phyloP scores from a whole-genome alignment of 2,113 vertebrate genomes.

The Apodemus sylvaticus region DNA sequence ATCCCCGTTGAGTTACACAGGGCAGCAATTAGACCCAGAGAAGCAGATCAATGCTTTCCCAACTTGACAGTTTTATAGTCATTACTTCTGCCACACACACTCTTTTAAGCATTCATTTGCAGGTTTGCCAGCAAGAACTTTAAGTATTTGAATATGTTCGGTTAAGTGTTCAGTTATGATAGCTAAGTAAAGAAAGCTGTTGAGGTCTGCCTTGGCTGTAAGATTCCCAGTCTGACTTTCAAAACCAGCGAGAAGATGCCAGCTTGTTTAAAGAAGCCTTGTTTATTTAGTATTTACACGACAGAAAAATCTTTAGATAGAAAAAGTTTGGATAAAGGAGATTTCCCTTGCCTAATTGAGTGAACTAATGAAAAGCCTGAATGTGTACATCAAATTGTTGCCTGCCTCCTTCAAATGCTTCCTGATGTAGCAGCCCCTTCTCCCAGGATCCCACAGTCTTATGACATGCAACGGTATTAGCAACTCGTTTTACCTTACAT shows the following conservation, averaged over 20 bases:
- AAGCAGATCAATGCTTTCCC: conserved; percentile 53
- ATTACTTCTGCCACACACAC: conserved; percentile 50
- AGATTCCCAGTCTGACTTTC: neutral
- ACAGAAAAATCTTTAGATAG: neutral
- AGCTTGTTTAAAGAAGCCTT: neutral
- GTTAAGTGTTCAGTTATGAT: conserved; percentile 63
- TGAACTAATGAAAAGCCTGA: neutral
- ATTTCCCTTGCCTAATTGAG: neutral
- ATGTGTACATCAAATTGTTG: no score
- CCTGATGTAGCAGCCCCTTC: neutral
- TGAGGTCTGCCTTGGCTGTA: neutral
- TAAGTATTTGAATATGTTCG: conserved; percentile 60
- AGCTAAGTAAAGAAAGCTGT: conserved; percentile 66
- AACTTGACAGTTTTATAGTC: conserved; percentile 68
- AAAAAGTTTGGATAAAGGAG: neutral
- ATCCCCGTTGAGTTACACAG: conserved; percentile 38
- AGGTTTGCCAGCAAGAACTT: conserved; percentile 57
- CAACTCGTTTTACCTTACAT: neutral
- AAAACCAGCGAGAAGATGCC: neutral
- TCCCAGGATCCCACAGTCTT: neutral
- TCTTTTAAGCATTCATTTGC: conserved; percentile 60
- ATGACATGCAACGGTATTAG: neutral
- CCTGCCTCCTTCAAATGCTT: neutral
- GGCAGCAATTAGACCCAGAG: conserved; percentile 53
- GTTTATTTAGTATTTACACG: conserved; percentile 24